Base-by-base conservation (phyloP, 2,797 vertebrate genomes). In the Calcarius lapponicus region DNA sequence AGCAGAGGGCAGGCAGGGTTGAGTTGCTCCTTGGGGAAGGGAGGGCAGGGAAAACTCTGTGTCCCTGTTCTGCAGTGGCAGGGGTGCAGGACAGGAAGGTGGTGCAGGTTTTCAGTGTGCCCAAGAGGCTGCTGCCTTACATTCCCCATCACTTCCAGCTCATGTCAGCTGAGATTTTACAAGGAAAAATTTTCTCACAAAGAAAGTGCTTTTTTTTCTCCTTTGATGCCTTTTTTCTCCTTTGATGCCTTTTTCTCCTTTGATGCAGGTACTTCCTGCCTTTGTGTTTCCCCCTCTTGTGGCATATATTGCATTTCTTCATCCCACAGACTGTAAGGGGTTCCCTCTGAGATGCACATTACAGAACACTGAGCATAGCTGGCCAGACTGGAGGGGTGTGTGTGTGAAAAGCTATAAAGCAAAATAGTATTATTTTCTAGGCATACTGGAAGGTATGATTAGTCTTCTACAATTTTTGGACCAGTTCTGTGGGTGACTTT, bases 401-500 rank as follows among this genome's bases (percentile, higher is more conserved):
- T 7, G 2, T 64, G 29, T 56, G 17, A 80, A 71, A 91, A 76
- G 22, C 29, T 79, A 12, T 20, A 64, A 62, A 93, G 34, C 6
- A 56, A 21, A 22, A 17, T 54, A 16, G 19, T 34, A 17, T 15
- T 61, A 19, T 79, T 81, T 92, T 32, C 51, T 85, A 36, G 21
- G 19, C 12, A 1, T 74, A 29, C 4, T 47, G 32, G 54, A 34
- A 83, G 17, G 9, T 51, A 9, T 7, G 1, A n/a, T 47, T 53
- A 42, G 7, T 34, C 26, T 56, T 79, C 47, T 56, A 53, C 5
- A 32, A 12, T 22, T 74, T 91, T 80, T 74, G 19, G 26, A 65
- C 28, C 7, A 34, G 28, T 2, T 38, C 25, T 71, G 5, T 32
- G 7, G 3, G 5, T 0, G 0, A 28, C 10, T 57, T 80, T 64